Base-by-base conservation (phyloP, 2,113 vertebrate species). In the Chloebia gouldiae region DNA sequence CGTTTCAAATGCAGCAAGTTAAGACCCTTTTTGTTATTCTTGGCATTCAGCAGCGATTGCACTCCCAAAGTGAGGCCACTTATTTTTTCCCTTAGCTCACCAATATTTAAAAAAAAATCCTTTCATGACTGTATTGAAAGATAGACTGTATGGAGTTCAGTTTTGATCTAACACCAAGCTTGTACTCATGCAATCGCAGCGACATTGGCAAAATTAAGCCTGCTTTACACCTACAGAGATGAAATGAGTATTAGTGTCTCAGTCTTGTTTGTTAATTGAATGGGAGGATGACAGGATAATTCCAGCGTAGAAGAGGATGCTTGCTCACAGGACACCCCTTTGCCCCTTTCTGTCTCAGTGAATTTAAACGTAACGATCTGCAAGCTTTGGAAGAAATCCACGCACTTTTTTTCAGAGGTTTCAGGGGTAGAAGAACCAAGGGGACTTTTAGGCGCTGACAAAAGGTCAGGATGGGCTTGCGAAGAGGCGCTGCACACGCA, bases 401-500 rank as follows among this genome's bases (percentile, higher is more conserved):
- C 0, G 9, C 16, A 31, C 11, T 21, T 14, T 47, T 79, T n/a
- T 40, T 69, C 0, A 2, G 39, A 79, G 22, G 30, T 27, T 45
- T 33, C 20, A 77, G 15, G 8, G 1, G 7, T 2, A 33, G 44
- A 56, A 81, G 8, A n/a, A 73, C 8, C 19, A 73, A 37, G 35
- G 3, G 25, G 18, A 30, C 4, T 24, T 11, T 1, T 4, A 35
- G 9, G 40, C 8, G 11, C 25, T 20, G 64, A 11, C 22, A 53
- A 35, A 64, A 44, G 1, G 9, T 7, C 11, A 10, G 33, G 22
- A 19, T 2, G 16, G 23, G 8, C 13, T 21, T 12, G 17, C 6
- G 28, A 33, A 13, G 23, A 5, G 18, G 47, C 0, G 18, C 3
- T 22, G 13, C 10, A 3, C 1, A 9, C 1, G 22, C 45, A 33